Evolutionary conservation across 2,888 invertebrate species (phyloP).

Genomic region (Caenorhabditis panamensis): DNA sequence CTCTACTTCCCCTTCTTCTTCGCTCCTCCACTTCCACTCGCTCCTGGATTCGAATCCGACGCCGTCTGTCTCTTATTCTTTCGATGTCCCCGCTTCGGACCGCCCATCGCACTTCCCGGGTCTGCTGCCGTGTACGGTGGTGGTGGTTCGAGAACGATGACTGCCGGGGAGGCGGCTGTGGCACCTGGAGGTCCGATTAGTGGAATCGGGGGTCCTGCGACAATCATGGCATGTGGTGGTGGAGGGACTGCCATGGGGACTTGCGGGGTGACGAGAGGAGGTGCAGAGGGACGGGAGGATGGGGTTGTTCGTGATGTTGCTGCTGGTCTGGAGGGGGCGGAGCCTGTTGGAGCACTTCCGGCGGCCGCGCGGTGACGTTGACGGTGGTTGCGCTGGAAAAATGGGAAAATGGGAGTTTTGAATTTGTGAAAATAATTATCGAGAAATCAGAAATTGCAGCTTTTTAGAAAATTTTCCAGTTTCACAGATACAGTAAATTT

Average conservation of each 20-base stretch:
- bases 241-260: constrained; percentile 36
- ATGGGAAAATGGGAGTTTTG: background rate
- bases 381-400: constrained; percentile 66
- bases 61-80: constrained; percentile 74
- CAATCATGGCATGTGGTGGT: constrained; percentile 21
- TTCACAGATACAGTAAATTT: too few relatives aligned
- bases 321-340: constrained; percentile 48
- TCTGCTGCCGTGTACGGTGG: constrained; percentile 72
- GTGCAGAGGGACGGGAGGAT: constrained; percentile 66
- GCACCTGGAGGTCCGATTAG: constrained; percentile 42
- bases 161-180: constrained; percentile 46
- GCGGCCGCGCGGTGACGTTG: constrained; percentile 68
- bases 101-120: constrained; percentile 68
- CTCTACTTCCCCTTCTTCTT: constrained; percentile 45
- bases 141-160: constrained; percentile 75
- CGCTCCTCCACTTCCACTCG: constrained; percentile 5
- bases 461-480: too few relatives aligned
- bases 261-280: constrained; percentile 61
- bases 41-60: constrained; percentile 55
- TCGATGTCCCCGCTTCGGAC: constrained; percentile 71
- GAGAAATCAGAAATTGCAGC: background rate
- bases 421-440: constrained; percentile 2
- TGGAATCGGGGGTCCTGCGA: constrained; percentile 53
- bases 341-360: constrained; percentile 34
- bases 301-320: constrained; percentile 53